Evolutionary conservation across 1,140 invertebrate species (phyloP), one percentile per base, ranked within the genome.

Genomic region (Drosophila setifemur): DNA sequence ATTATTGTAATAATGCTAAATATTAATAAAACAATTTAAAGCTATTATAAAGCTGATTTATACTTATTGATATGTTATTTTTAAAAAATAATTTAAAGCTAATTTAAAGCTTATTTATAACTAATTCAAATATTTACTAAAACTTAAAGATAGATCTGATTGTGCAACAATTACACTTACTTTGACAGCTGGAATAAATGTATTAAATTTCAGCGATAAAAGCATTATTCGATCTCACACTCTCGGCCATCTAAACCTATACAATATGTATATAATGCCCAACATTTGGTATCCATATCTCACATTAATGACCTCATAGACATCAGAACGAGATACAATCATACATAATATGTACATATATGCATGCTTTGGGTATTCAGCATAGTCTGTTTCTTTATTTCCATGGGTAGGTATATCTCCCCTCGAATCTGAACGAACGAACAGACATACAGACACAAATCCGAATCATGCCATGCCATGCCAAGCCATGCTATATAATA

Each of bases 371-470:
- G 0, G 1, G 7, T 14, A 40, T 18, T 9, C 25, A 40, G 33
- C 57, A 60, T 60, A 40, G 57, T 57, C 37, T 64, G 40, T 64
- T 64, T 64, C 57, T 64, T 47, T 64, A 49, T 64, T 63, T 58
- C 57, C 60, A 48, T 49, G 57, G 49, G 31, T 7, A 11, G 29
- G 43, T 64, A 63, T 64, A 40, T 47, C 47, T 55, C 50, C 39
- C 55, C 55, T 39, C 31, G 19, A 61, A 61, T 61, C 57, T 61
- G 57, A 58, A 58, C 29, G 23, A 61, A 35, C 12, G 19, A 40
- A 39, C 35, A 61, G 14, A 25, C 33, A 42, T 9, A 55, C 28
- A 12, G 44, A 9, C 31, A 7, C 21, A 8, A 12, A 39, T 42
- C 21, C 19, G 26, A 61, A 58, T 58, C 52, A 43, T 42, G 37